These are phyloP conservation scores for Drosophila paramelanica DNA, from an alignment of 2,888 invertebrate genomes.

Conservation along the genomic window DNA sequence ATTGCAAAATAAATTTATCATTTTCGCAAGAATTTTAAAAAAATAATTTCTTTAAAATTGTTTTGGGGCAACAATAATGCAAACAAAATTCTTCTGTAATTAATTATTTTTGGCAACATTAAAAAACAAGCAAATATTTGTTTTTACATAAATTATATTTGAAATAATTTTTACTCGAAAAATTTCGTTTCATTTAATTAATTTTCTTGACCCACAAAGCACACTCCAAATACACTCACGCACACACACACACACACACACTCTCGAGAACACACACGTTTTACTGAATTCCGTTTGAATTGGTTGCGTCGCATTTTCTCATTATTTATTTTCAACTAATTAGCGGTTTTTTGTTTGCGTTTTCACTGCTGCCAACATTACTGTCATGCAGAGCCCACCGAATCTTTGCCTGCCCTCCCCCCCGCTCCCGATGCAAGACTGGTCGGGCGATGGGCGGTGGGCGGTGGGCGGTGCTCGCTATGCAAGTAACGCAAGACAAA, in stretches of 20 bases:
- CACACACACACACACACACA: slow-evolving; percentile 1
- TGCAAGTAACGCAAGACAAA: slow-evolving; percentile 60
- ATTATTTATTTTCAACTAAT: slow-evolving; percentile 78
- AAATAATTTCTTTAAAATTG: too few species aligned
- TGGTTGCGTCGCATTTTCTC: slow-evolving; percentile 55
- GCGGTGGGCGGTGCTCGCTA: slow-evolving; percentile 1
- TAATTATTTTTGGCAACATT: too few species aligned
- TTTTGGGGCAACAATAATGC: too few species aligned
- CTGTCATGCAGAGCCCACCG: slow-evolving; percentile 30
- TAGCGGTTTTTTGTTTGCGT: slow-evolving; percentile 67
- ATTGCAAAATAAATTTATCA: too few species aligned
- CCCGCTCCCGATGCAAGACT: not conserved
- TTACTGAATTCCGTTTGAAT: slow-evolving; percentile 40
- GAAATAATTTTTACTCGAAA: not conserved
- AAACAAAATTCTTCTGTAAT: too few species aligned
- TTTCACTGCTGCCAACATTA: slow-evolving; percentile 50
- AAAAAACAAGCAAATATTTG: too few species aligned
- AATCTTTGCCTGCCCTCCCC: not conserved
- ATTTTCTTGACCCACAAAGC: slow-evolving; percentile 44
- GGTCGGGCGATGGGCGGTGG: too few species aligned
- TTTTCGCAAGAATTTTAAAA: too few species aligned
- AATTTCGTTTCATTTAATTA: not conserved
- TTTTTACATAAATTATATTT: not conserved
- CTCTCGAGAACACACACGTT: slow-evolving; percentile 1
- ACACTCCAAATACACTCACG: slow-evolving; percentile 23